Evolutionary conservation across 2,113 vertebrate genomes (phyloP).

Genomic region (Trichomycterus rosablanca): DNA sequence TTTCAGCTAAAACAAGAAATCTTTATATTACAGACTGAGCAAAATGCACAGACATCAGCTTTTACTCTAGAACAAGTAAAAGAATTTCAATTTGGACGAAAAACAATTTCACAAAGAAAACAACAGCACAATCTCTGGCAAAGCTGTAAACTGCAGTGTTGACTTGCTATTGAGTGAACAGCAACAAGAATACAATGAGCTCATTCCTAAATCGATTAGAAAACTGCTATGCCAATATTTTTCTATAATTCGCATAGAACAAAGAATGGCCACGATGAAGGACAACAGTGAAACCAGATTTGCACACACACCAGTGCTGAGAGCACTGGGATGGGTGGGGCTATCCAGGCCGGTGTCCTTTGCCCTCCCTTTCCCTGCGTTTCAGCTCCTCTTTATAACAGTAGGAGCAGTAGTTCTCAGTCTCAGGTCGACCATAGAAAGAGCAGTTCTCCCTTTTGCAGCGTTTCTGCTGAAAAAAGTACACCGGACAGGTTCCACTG

Average conservation of each 20-base stretch:
- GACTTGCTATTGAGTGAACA: conserved; percentile 56
- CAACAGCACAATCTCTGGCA: conserved; percentile 65
- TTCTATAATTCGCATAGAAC: conserved; percentile 56
- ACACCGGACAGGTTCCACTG: conserved; percentile 75
- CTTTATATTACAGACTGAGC: conserved; percentile 47
- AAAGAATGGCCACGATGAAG: conserved; percentile 44
- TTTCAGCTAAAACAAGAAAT: conserved; percentile 47
- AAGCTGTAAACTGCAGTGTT: conserved; percentile 68
- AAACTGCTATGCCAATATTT: conserved; percentile 56
- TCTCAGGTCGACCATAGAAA: conserved; percentile 94
- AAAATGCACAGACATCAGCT: conserved; percentile 61
- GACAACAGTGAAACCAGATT: not conserved
- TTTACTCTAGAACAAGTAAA: conserved; percentile 79
- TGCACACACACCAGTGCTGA: conserved; percentile 4
- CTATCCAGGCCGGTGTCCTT: conserved; percentile 74
- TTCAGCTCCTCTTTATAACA: conserved; percentile 96
- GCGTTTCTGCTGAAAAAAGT: conserved; percentile 86
- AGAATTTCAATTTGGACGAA: conserved; percentile 58
- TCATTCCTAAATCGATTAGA: conserved; percentile 60
- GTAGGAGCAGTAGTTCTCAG: conserved; percentile 95
- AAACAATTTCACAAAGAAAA: conserved; percentile 44
- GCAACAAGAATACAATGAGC: conserved; percentile 56
- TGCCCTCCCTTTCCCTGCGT: conserved; percentile 81
- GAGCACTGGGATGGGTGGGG: conserved; percentile 23
- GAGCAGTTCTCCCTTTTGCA: conserved; percentile 95